Evolutionary conservation across 1,140 invertebrate genomes (phyloP).

Genomic region (Drosophila chauvacae): DNA sequence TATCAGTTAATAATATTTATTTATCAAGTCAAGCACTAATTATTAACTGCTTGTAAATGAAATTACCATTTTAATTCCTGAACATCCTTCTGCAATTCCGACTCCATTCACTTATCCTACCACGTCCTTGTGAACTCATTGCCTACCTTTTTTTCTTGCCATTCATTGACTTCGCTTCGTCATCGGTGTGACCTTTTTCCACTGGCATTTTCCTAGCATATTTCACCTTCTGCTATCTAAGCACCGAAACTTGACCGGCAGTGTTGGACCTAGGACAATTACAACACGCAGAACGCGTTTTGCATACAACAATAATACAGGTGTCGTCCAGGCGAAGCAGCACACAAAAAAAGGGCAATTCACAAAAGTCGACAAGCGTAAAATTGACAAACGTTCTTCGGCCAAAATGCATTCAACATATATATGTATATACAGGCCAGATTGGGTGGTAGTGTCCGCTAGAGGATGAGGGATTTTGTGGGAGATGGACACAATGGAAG

Average conservation of each 20-base stretch:
- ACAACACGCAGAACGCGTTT: slow-evolving; percentile 37
- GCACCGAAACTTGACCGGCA: slow-evolving; percentile 10
- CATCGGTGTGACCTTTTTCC: slow-evolving; percentile 27
- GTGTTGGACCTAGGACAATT: slow-evolving; percentile 21
- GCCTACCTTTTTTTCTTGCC: neutral
- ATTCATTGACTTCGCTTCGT: slow-evolving; percentile 2
- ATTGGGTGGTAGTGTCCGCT: neutral
- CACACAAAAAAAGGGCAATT: slow-evolving; percentile 63
- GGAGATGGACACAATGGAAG: slow-evolving; percentile 11
- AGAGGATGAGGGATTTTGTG: slow-evolving; percentile 9
- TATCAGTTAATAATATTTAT: neutral
- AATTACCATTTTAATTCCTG: neutral
- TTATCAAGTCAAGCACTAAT: neutral
- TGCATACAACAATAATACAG: slow-evolving; percentile 39
- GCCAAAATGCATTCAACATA: slow-evolving; percentile 60
- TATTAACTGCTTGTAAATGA: too few species aligned
- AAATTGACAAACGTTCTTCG: slow-evolving; percentile 78
- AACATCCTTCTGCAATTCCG: neutral
- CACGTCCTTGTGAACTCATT: slow-evolving; percentile 10
- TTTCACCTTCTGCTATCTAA: slow-evolving; percentile 19
- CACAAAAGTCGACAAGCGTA: slow-evolving; percentile 75
- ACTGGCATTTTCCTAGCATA: slow-evolving; percentile 20
- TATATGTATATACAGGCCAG: slow-evolving; percentile 8
- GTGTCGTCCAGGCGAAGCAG: slow-evolving; percentile 6
- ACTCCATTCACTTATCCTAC: neutral